Evolutionary conservation across 1,140 invertebrate genomes (phyloP).

Genomic region (Elymnias hypermnestra): DNA sequence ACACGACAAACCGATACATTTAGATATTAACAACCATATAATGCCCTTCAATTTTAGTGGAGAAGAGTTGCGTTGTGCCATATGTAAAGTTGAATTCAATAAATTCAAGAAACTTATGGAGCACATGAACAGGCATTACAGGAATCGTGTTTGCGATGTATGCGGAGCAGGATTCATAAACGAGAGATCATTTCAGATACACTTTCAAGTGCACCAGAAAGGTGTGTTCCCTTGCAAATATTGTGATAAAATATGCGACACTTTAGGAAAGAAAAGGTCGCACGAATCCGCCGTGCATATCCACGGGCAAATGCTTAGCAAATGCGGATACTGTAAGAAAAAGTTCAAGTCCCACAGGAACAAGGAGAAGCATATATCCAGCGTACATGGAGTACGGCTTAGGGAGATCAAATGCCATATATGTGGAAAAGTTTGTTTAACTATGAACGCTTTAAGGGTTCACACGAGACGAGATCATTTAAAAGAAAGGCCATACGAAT

Average conservation of each 20-base stretch:
- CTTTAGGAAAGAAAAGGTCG: constrained; percentile 17
- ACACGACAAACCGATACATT: constrained; percentile 23
- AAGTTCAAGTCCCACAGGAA: constrained; percentile 26
- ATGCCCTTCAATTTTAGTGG: constrained; percentile 29
- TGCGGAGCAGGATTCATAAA: constrained; percentile 36
- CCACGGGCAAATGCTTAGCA: constrained; percentile 21
- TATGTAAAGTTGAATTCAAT: constrained; percentile 19
- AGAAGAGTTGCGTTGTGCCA: constrained; percentile 20
- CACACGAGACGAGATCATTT: constrained; percentile 33
- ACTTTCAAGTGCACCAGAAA: constrained; percentile 22
- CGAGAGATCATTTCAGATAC: constrained; percentile 11
- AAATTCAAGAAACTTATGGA: constrained; percentile 29
- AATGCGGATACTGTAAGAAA: constrained; percentile 33
- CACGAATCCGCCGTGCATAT: constrained; percentile 26
- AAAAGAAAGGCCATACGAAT: constrained; percentile 25
- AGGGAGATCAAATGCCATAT: constrained; percentile 26
- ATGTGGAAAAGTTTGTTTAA: constrained; percentile 27
- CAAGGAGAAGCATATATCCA: constrained; percentile 30
- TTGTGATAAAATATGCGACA: constrained; percentile 34
- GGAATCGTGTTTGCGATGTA: constrained; percentile 35
- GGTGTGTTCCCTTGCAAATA: constrained; percentile 25
- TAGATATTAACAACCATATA: constrained; percentile 32
- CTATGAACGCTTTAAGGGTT: constrained; percentile 10
- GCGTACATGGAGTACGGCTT: constrained; percentile 25
- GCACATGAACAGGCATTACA: constrained; percentile 39